These are phyloP conservation scores for Hoplodrina ambigua DNA, from an alignment of 2,888 invertebrate genomes.

Conservation along the genomic window DNA sequence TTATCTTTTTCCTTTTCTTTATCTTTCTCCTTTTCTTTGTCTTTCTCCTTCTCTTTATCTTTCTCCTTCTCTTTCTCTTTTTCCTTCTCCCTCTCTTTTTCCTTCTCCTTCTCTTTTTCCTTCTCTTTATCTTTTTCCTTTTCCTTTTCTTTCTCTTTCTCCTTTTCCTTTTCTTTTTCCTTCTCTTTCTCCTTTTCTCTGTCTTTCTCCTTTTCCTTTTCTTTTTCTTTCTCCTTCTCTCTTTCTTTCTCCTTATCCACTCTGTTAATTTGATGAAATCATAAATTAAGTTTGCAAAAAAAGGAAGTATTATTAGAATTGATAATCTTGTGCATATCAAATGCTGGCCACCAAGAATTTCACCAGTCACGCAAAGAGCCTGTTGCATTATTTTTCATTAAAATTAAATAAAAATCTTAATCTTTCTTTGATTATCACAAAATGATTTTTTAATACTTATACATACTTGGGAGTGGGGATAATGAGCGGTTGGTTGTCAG, in stretches of 20 bases:
- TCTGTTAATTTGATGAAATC: slow-evolving; percentile 44
- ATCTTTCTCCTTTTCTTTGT: slow-evolving; percentile 69
- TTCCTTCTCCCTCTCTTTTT: slow-evolving; percentile 59
- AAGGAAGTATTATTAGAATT: too few relatives aligned
- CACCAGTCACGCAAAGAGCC: too few relatives aligned
- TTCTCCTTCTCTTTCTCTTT: slow-evolving; percentile 62
- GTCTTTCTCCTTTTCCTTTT: slow-evolving; percentile 21
- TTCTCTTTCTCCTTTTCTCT: slow-evolving; percentile 47
- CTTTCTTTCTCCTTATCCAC: slow-evolving; percentile 73
- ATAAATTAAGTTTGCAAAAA: not conserved
- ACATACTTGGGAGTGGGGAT: slow-evolving; percentile 83
- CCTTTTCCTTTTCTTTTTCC: slow-evolving; percentile 69
- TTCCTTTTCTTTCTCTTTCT: slow-evolving; percentile 45
- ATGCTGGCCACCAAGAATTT: too few relatives aligned
- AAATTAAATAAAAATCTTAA: too few relatives aligned
- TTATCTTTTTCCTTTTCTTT: slow-evolving; percentile 67
- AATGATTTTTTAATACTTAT: not conserved
- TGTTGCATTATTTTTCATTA: too few relatives aligned
- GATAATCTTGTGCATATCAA: too few relatives aligned
- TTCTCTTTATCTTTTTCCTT: slow-evolving; percentile 15
- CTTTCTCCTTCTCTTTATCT: slow-evolving; percentile 65
- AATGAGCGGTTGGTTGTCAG: slow-evolving; percentile 87
- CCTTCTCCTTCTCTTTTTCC: slow-evolving; percentile 66
- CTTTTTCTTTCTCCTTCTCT: slow-evolving; percentile 55
- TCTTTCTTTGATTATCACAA: too few relatives aligned